Evolutionary conservation across 1,140 invertebrate genomes (phyloP).

Genomic region (Maconellicoccus hirsutus): DNA sequence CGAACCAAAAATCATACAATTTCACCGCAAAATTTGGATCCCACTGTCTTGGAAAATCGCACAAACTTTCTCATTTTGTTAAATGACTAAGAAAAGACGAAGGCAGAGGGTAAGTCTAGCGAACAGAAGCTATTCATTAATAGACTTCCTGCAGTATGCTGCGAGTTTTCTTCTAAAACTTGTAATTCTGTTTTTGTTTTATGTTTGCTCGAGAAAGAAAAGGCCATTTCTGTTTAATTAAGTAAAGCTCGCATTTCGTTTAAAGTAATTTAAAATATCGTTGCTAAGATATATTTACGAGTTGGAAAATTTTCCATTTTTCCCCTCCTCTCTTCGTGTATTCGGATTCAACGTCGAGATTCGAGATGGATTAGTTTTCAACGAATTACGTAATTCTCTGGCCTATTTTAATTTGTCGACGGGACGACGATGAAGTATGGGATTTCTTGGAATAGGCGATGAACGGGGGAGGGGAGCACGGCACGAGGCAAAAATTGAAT

Average conservation of each 20-base stretch:
- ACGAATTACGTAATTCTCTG: too few species aligned
- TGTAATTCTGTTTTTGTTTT: constrained; percentile 5
- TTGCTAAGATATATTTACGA: neutral
- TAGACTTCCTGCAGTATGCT: constrained; percentile 14
- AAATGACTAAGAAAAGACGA: neutral
- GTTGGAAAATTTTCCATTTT: neutral
- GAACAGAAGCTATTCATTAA: constrained; percentile 20
- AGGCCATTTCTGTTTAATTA: constrained; percentile 9
- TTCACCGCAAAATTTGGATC: neutral
- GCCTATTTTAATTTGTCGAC: too few species aligned
- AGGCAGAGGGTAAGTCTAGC: neutral
- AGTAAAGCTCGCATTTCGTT: constrained; percentile 8
- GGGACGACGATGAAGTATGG: too few species aligned
- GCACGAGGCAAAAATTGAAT: too few species aligned
- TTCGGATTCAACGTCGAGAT: too few species aligned
- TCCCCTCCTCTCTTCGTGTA: neutral
- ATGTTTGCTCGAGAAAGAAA: neutral
- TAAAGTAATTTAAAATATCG: constrained; percentile 1
- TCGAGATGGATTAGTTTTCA: too few species aligned
- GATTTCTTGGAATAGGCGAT: too few species aligned
- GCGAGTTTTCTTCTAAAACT: constrained; percentile 1
- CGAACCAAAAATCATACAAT: too few species aligned
- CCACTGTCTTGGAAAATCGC: neutral
- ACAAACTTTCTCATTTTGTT: constrained; percentile 17
- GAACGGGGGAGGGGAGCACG: too few species aligned